phyloP scores from a whole-genome alignment of 2,113 vertebrate species.

The Tachycineta bicolor region DNA sequence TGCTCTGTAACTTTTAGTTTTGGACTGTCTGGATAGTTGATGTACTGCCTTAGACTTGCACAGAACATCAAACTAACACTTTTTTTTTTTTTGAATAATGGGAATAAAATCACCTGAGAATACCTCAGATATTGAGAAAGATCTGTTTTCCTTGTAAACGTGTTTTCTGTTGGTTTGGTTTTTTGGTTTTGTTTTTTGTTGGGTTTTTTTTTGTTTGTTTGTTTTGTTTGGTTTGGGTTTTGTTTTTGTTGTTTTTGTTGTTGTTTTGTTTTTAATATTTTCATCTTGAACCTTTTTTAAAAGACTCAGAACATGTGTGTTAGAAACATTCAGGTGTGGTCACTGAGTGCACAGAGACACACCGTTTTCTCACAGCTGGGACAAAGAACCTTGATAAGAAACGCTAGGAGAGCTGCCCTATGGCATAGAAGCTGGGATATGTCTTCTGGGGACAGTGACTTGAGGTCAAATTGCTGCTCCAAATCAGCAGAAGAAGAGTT shows the following conservation, averaged over 20 bases:
- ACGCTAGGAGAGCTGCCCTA: not conserved
- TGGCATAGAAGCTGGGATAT: not conserved
- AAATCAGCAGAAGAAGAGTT: not conserved
- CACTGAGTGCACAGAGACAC: not conserved
- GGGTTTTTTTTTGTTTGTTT: too few relatives aligned
- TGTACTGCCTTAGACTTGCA: not conserved
- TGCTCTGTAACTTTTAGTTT: not conserved
- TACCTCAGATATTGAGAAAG: not conserved
- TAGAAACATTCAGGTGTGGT: not conserved
- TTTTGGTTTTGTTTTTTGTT: too few relatives aligned
- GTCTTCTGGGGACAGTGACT: not conserved
- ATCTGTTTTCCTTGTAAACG: not conserved
- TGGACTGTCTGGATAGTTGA: not conserved
- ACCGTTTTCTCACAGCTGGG: not conserved
- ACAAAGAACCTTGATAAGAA: not conserved
- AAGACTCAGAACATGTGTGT: accelerated
- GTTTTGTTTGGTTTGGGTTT: too few relatives aligned
- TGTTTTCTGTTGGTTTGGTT: too few relatives aligned
- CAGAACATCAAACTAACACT: not conserved
- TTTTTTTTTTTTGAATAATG: not conserved
- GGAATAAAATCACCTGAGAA: not conserved
- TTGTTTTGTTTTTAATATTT: not conserved
- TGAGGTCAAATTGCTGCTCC: not conserved
- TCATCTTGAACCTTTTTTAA: not conserved
- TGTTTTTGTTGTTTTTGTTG: too few relatives aligned